Evolutionary conservation across 1,140 invertebrate genomes (phyloP).

Genomic region (Magallana gigas): DNA sequence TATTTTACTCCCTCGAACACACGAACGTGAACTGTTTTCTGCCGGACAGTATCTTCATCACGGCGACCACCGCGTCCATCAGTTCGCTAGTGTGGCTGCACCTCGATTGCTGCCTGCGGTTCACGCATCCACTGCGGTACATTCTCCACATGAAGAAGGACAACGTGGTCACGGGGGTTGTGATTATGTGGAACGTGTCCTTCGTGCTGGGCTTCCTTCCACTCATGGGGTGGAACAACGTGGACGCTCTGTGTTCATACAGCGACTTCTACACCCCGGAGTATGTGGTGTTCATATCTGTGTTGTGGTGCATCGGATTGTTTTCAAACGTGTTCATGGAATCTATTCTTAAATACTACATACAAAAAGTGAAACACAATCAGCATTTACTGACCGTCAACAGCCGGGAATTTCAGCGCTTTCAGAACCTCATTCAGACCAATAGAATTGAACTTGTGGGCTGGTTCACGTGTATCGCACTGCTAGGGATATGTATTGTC

Average conservation of each 20-base stretch:
- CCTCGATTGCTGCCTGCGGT: conserved; percentile 66
- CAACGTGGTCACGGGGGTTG: conserved; percentile 67
- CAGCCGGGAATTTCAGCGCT: conserved; percentile 61
- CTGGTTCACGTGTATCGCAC: conserved; percentile 63
- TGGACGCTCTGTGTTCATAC: conserved; percentile 55
- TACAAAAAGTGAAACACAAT: conserved; percentile 51
- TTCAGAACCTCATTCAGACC: conserved; percentile 57
- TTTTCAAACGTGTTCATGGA: conserved; percentile 50
- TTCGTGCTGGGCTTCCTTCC: conserved; percentile 74
- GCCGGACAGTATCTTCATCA: conserved; percentile 73
- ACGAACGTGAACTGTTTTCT: conserved; percentile 71
- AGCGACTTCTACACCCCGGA: conserved; percentile 62
- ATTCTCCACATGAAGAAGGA: conserved; percentile 65
- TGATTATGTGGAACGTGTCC: conserved; percentile 71
- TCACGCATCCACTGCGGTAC: conserved; percentile 63
- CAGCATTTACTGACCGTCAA: conserved; percentile 50
- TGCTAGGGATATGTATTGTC: conserved; percentile 60
- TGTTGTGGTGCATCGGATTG: conserved; percentile 55
- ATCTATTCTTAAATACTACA: conserved; percentile 44
- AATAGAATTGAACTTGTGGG: conserved; percentile 58
- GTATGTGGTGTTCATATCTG: conserved; percentile 62
- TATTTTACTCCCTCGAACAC: conserved; percentile 59
- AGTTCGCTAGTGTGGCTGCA: conserved; percentile 67
- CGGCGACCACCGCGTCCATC: conserved; percentile 63
- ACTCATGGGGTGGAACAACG: conserved; percentile 67